Conservation (phyloP, 1,140 invertebrate species). For the Arctopsyche grandis region DNA sequence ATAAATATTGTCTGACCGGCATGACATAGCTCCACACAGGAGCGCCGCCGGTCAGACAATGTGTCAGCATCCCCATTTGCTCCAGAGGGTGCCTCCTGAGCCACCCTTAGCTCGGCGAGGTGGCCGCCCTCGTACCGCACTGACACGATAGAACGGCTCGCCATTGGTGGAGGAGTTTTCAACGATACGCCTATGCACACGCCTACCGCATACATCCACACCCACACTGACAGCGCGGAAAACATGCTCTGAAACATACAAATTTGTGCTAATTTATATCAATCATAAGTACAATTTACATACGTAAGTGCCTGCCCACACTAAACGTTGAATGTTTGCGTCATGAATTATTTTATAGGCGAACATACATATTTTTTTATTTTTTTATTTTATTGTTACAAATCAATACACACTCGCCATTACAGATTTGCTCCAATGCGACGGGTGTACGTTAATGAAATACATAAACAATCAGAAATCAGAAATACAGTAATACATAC, state of each 20-base stretch:
- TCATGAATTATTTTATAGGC: too few relatives aligned
- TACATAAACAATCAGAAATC: too few relatives aligned
- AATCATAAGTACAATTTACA: not conserved
- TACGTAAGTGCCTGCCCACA: not conserved
- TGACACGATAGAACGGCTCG: constrained; percentile 27
- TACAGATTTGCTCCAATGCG: too few relatives aligned
- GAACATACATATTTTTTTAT: too few relatives aligned
- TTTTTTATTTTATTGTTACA: too few relatives aligned
- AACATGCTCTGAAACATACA: not conserved
- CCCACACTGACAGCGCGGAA: not conserved
- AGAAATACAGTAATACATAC: too few relatives aligned
- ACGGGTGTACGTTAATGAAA: too few relatives aligned
- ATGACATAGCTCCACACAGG: constrained; percentile 60
- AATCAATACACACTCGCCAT: too few relatives aligned
- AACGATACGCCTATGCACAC: constrained; percentile 9
- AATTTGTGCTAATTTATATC: too few relatives aligned
- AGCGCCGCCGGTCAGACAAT: constrained; percentile 55
- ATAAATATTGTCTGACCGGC: constrained; percentile 54
- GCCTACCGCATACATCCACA: not conserved
- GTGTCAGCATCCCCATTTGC: constrained; percentile 17
- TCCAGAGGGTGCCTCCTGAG: constrained; percentile 34
- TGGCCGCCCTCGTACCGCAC: constrained; percentile 47
- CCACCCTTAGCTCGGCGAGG: constrained; percentile 44
- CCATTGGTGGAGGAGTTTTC: not conserved
- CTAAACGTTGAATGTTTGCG: too few relatives aligned